phyloP scores from a whole-genome alignment of 1,140 invertebrate genomes.

The Pygmarrhopalites habei region DNA sequence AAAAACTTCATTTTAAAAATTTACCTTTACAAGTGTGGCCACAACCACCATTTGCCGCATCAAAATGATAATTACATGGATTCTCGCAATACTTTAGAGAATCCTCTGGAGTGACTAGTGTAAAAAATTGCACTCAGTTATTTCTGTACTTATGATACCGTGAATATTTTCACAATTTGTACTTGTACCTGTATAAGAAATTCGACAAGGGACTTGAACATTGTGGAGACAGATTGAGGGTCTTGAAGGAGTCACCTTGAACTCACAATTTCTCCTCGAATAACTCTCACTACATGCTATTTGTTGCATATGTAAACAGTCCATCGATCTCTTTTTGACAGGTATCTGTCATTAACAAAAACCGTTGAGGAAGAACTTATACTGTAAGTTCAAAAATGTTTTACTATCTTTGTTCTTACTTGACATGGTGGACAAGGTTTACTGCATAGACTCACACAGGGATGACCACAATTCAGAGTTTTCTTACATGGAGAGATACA shows the following conservation, averaged over 20 bases:
- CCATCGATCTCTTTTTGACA: constrained; percentile 12
- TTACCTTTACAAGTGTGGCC: constrained; percentile 43
- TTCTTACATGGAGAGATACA: constrained; percentile 22
- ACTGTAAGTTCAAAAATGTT: constrained; percentile 1
- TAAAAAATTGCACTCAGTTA: neutral
- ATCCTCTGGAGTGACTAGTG: constrained; percentile 16
- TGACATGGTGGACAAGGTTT: constrained; percentile 33
- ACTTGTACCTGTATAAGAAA: constrained; percentile 5
- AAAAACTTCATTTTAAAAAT: too few relatives aligned
- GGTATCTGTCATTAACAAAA: constrained; percentile 7
- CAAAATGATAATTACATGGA: constrained; percentile 28
- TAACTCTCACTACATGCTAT: constrained; percentile 20
- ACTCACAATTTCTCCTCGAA: constrained; percentile 19
- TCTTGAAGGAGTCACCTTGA: neutral
- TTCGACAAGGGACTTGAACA: constrained; percentile 25
- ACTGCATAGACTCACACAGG: constrained; percentile 28
- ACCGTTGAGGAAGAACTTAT: neutral
- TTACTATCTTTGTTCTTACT: constrained; percentile 10
- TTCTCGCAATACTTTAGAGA: constrained; percentile 20
- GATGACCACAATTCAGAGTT: constrained; percentile 26
- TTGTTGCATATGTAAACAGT: constrained; percentile 25
- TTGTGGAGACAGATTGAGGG: constrained; percentile 27
- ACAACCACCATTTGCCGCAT: constrained; percentile 21
- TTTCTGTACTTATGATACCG: neutral
- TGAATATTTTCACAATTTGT: neutral